Conservation (phyloP, 2,113 vertebrate genomes). For the Vidua macroura region DNA sequence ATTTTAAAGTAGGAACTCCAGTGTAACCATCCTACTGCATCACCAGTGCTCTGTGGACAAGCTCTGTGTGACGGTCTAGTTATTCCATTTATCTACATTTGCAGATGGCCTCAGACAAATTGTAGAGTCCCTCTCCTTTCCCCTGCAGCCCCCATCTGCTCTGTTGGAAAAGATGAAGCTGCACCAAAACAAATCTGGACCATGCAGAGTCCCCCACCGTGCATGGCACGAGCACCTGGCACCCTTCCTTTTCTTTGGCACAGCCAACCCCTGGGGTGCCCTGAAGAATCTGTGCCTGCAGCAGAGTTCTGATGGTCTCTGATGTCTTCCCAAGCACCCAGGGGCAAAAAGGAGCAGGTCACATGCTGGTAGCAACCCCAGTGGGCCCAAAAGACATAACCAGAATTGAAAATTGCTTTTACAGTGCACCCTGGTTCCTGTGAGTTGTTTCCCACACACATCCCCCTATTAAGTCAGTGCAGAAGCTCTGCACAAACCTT, state of each 20-base stretch:
- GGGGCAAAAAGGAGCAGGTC: neutral
- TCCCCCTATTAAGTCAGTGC: neutral
- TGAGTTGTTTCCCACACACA: accelerated
- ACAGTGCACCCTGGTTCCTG: accelerated
- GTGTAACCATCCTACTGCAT: neutral
- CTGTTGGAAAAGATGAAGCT: neutral
- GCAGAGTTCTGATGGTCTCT: neutral
- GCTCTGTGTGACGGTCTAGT: neutral
- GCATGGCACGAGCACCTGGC: neutral
- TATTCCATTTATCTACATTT: neutral
- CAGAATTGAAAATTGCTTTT: neutral
- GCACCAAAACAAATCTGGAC: neutral
- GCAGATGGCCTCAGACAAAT: neutral
- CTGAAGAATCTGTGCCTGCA: neutral
- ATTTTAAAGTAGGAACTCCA: neutral
- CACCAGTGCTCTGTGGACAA: neutral
- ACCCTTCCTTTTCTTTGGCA: neutral
- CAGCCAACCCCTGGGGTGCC: neutral
- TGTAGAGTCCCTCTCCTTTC: neutral
- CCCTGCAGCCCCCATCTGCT: neutral
- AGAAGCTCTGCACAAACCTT: neutral
- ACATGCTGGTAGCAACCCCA: neutral
- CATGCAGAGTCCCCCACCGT: accelerated
- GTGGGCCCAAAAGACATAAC: neutral
- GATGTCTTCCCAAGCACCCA: neutral